phyloP scores from a whole-genome alignment of 2,888 invertebrate genomes.

The Ptilodon capucinus region DNA sequence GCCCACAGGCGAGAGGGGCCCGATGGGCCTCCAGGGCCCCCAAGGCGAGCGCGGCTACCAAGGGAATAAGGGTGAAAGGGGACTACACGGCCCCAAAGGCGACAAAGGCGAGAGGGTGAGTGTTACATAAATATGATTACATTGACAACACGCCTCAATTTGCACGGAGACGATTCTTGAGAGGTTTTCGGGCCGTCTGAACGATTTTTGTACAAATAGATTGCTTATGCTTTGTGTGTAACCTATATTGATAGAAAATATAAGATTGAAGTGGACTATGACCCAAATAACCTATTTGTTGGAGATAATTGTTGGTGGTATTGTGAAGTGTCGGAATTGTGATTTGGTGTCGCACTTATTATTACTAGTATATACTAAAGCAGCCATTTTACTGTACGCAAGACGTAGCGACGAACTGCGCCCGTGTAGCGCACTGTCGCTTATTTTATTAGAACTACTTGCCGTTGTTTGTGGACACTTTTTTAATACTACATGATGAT shows the following conservation, averaged over 20 bases:
- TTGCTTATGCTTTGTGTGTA: background rate
- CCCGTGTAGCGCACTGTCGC: no score
- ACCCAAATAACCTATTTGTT: no score
- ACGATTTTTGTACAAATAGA: background rate
- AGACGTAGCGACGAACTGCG: no score
- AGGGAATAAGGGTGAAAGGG: slow-evolving; percentile 84
- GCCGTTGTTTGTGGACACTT: no score
- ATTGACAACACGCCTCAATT: slow-evolving; percentile 2
- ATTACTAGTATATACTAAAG: no score
- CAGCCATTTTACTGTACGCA: no score
- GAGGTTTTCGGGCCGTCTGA: background rate
- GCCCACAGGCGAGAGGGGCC: slow-evolving; percentile 86
- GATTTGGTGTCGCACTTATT: no score
- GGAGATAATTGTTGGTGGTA: no score
- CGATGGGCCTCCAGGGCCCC: slow-evolving; percentile 85
- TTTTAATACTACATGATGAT: no score
- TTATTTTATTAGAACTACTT: no score
- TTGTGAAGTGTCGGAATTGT: no score
- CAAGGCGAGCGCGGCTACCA: slow-evolving; percentile 85
- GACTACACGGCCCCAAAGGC: slow-evolving; percentile 84
- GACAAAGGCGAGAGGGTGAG: slow-evolving; percentile 89
- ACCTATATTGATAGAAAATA: background rate
- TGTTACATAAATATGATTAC: slow-evolving; percentile 45
- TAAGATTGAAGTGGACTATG: no score
- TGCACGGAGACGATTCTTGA: background rate